A percentile compares a stretch with the other conserved stretches of the same genome.
Evolutionary conservation across 64 coral and sea anemone genomes (phyloP).

Genomic region (Astreopora myriophthalma): DNA sequence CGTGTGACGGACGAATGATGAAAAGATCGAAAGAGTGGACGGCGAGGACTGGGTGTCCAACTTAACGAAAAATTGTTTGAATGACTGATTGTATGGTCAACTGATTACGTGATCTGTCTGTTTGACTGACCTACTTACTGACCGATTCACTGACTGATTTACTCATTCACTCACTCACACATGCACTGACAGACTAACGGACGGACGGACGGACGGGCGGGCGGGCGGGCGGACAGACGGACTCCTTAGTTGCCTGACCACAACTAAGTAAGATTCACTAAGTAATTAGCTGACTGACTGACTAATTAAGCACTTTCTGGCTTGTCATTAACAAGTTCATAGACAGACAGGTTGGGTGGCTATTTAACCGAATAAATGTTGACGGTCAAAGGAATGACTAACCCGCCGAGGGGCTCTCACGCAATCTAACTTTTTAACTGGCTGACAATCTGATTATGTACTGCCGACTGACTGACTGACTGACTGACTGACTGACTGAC

Average conservation of each 20-base stretch:
- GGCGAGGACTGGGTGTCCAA: too few relatives aligned
- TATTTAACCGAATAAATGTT: neutral
- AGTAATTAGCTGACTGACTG: slow-evolving; percentile 1
- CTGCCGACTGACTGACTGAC: neutral
- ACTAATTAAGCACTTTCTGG: neutral
- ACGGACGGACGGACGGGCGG: neutral
- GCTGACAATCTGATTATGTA: neutral
- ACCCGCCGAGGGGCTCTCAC: neutral
- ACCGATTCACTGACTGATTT: neutral
- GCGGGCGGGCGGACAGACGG: neutral
- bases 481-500: neutral
- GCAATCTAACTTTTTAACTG: neutral
- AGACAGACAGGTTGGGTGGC: neutral
- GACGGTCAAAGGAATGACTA: neutral
- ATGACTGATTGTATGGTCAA: too few relatives aligned
- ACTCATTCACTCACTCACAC: neutral
- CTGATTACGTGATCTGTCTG: neutral
- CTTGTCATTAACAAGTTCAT: neutral
- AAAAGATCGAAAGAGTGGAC: neutral
- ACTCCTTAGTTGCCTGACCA: neutral
- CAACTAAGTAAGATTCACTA: too few relatives aligned
- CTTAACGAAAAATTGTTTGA: too few relatives aligned
- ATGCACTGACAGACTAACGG: neutral
- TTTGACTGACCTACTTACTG: neutral
- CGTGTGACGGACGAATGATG: neutral